Evolutionary conservation across 2,113 vertebrate genomes (phyloP).

Genomic region (Piprites chloris): DNA sequence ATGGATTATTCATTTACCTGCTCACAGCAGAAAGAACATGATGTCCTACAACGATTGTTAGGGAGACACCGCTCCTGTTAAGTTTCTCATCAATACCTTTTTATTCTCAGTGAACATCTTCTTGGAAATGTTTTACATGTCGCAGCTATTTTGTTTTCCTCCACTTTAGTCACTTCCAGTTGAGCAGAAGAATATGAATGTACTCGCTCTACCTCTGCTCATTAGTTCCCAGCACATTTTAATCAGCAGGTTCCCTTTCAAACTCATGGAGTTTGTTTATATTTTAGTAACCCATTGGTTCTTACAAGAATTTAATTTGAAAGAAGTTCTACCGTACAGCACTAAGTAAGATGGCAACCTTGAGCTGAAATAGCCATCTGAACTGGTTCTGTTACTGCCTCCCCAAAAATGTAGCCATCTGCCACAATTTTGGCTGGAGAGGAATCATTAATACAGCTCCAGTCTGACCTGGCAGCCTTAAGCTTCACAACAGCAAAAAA

Average conservation of each 20-base stretch:
- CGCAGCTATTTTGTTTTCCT: slow-evolving; percentile 7
- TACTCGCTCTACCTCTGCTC: neutral
- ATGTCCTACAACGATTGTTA: neutral
- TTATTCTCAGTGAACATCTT: neutral
- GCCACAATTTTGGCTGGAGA: neutral
- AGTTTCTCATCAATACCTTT: slow-evolving; percentile 35
- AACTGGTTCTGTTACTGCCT: neutral
- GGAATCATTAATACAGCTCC: neutral
- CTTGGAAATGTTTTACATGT: slow-evolving; percentile 18
- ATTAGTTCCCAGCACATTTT: neutral
- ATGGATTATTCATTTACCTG: slow-evolving; percentile 3
- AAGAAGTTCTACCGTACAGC: neutral
- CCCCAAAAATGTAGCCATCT: neutral
- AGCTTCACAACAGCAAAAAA: neutral
- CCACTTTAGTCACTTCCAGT: slow-evolving; percentile 20
- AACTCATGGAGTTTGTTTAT: neutral
- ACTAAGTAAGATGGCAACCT: neutral
- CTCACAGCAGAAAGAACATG: slow-evolving; percentile 10
- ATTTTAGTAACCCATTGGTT: neutral
- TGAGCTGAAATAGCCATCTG: neutral
- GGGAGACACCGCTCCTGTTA: slow-evolving; percentile 16
- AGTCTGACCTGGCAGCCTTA: neutral
- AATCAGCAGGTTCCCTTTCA: neutral
- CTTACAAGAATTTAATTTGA: neutral
- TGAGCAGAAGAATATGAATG: neutral